Percentiles rank a stretch among this genome's conserved stretches.
phyloP scores from a whole-genome alignment of 2,797 vertebrate genomes.

The Taenioides sp. region DNA sequence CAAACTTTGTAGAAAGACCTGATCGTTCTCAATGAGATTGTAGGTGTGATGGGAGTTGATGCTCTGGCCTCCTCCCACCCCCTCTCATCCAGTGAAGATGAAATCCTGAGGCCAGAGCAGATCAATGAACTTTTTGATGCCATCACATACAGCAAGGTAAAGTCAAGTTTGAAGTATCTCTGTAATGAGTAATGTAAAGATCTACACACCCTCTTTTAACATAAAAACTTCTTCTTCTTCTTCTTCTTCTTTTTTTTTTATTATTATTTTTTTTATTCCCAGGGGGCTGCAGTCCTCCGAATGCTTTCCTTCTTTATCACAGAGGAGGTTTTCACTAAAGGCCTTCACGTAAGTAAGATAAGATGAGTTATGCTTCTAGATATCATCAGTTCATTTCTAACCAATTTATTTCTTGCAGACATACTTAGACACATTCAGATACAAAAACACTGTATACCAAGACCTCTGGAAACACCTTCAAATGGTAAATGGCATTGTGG shows the following conservation, averaged over 20 bases:
- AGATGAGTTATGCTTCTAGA: neutral
- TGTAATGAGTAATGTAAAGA: neutral
- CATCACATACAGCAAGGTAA: conserved; percentile 78
- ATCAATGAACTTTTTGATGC: conserved; percentile 85
- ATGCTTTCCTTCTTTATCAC: conserved; percentile 88
- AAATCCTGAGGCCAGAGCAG: conserved; percentile 78
- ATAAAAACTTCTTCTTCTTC: neutral
- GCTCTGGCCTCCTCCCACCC: conserved; percentile 84
- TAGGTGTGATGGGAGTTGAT: conserved; percentile 79
- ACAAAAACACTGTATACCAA: conserved; percentile 76
- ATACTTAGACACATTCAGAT: conserved; percentile 80
- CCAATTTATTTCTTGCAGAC: conserved; percentile 66
- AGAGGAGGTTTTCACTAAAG: conserved; percentile 77
- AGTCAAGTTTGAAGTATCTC: neutral
- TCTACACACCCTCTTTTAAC: neutral
- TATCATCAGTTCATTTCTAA: neutral
- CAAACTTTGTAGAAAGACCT: conserved; percentile 79
- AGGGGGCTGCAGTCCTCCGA: conserved; percentile 86
- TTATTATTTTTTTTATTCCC: neutral
- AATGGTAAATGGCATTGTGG: conserved; percentile 43
- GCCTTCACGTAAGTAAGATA: conserved; percentile 78
- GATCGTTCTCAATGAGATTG: conserved; percentile 80
- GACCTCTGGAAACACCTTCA: conserved; percentile 87
- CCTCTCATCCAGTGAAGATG: conserved; percentile 72
- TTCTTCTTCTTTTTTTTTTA: too few species aligned